Percentiles rank a stretch among this genome's conserved stretches.
These are phyloP conservation scores for Parnassius glacialis DNA, from an alignment of 2,888 invertebrate species.

Conservation along the genomic window DNA sequence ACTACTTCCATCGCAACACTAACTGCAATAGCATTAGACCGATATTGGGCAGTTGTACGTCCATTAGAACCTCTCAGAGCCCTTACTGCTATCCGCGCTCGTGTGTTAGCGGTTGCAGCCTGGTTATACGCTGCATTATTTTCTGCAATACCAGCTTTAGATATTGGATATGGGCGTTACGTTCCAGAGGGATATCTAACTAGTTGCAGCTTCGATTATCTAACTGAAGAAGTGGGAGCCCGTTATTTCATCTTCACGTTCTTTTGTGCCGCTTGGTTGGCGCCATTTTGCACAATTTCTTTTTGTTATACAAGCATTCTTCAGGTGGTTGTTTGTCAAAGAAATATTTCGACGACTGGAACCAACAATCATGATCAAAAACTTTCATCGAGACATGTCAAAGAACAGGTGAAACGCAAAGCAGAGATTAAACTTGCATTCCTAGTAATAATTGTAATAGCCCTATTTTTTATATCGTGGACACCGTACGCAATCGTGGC, in stretches of 20 bases:
- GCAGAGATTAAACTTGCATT: slow-evolving; percentile 87
- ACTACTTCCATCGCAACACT: slow-evolving; percentile 90
- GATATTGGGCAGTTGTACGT: slow-evolving; percentile 90
- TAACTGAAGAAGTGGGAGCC: slow-evolving; percentile 82
- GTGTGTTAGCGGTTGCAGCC: slow-evolving; percentile 81
- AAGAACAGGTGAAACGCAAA: slow-evolving; percentile 83
- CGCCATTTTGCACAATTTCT: slow-evolving; percentile 86
- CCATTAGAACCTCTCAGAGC: slow-evolving; percentile 86
- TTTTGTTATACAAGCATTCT: slow-evolving; percentile 88
- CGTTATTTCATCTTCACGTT: slow-evolving; percentile 87
- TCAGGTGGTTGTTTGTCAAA: slow-evolving; percentile 80
- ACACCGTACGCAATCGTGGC: slow-evolving; percentile 90
- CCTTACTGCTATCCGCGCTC: slow-evolving; percentile 82
- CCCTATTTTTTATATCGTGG: slow-evolving; percentile 90
- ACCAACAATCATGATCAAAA: slow-evolving; percentile 68
- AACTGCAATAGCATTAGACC: slow-evolving; percentile 89
- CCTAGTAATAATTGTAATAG: slow-evolving; percentile 85
- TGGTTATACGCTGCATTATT: slow-evolving; percentile 89
- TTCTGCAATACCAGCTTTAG: slow-evolving; percentile 85
- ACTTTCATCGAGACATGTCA: slow-evolving; percentile 79
- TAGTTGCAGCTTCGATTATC: slow-evolving; percentile 92
- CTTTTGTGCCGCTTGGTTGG: slow-evolving; percentile 87
- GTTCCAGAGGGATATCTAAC: slow-evolving; percentile 92
- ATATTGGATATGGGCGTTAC: slow-evolving; percentile 87
- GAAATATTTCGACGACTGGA: slow-evolving; percentile 51